phyloP scores from a whole-genome alignment of 2,888 invertebrate genomes.

The Trissolcus brochymenae region DNA sequence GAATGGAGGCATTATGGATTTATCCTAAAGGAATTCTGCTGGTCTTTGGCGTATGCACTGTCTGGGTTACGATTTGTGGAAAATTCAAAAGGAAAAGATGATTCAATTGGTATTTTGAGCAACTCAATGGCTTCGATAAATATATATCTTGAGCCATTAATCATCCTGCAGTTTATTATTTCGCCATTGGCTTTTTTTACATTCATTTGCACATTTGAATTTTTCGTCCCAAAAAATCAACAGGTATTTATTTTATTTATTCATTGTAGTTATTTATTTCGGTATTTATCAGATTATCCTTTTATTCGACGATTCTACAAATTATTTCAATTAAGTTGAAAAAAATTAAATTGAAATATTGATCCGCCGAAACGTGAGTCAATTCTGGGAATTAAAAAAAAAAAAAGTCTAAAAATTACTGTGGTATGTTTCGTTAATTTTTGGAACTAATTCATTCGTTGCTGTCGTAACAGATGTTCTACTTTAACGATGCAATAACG shows the following conservation, averaged over 20 bases:
- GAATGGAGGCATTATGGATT: constrained; percentile 35
- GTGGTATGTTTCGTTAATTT: constrained; percentile 7
- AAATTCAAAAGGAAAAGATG: constrained; percentile 8
- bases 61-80: constrained; percentile 8
- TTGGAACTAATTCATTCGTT: constrained; percentile 21
- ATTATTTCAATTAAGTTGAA: too few species aligned
- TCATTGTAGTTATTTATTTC: too few species aligned
- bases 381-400: too few species aligned
- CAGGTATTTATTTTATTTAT: too few species aligned
- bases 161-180: constrained; percentile 5
- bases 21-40: constrained; percentile 12
- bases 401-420: too few species aligned
- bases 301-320: too few species aligned
- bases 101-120: constrained; percentile 17
- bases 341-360: too few species aligned
- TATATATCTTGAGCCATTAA: constrained; percentile 7
- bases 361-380: too few species aligned
- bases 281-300: too few species aligned
- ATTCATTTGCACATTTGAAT: too few species aligned
- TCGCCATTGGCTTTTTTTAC: not conserved
- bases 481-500: too few species aligned
- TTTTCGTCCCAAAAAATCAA: too few species aligned
- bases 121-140: constrained; percentile 16
- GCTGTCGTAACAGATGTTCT: constrained; percentile 3
- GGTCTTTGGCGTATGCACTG: not conserved